Percentiles rank a stretch among this genome's conserved stretches.
These are phyloP conservation scores for Microdon myrmicae DNA, from an alignment of 2,888 invertebrate species.

Conservation along the genomic window DNA sequence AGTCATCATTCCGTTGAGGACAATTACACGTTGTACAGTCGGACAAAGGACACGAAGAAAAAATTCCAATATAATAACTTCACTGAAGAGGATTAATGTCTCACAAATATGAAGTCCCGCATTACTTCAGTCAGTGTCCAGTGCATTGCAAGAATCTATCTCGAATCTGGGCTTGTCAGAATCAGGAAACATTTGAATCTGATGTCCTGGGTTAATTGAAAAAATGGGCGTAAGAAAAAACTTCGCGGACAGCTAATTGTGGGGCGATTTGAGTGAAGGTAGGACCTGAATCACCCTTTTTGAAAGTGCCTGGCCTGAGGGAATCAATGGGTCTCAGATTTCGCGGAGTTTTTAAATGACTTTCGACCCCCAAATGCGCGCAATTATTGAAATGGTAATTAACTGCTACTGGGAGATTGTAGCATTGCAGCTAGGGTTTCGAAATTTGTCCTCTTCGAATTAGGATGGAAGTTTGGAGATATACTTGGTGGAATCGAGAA, in stretches of 20 bases:
- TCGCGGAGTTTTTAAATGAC: not conserved
- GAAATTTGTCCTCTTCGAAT: too few species aligned
- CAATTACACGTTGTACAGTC: slow-evolving; percentile 39
- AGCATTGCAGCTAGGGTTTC: too few species aligned
- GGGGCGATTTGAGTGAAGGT: slow-evolving; percentile 14
- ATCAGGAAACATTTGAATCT: slow-evolving; percentile 37
- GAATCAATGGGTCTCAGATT: not conserved
- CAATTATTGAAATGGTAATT: slow-evolving; percentile 4
- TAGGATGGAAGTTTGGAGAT: too few species aligned
- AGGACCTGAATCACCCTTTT: slow-evolving; percentile 21
- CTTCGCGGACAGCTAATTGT: slow-evolving; percentile 32
- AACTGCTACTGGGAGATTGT: too few species aligned
- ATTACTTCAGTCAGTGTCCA: slow-evolving; percentile 1
- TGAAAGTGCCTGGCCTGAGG: not conserved
- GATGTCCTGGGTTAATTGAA: slow-evolving; percentile 43
- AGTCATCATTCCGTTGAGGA: slow-evolving; percentile 33
- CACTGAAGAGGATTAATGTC: slow-evolving; percentile 39
- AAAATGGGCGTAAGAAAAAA: slow-evolving; percentile 34
- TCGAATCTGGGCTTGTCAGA: slow-evolving; percentile 39
- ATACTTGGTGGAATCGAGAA: too few species aligned
- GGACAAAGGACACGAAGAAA: slow-evolving; percentile 18
- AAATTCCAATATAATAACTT: slow-evolving; percentile 17
- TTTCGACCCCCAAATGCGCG: slow-evolving; percentile 13
- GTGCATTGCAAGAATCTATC: slow-evolving; percentile 37
- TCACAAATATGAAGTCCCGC: slow-evolving; percentile 8